Percentiles rank a stretch among this genome's conserved stretches.
Evolutionary conservation across 2,113 vertebrate species (phyloP).

Genomic region (Sprattus sprattus): DNA sequence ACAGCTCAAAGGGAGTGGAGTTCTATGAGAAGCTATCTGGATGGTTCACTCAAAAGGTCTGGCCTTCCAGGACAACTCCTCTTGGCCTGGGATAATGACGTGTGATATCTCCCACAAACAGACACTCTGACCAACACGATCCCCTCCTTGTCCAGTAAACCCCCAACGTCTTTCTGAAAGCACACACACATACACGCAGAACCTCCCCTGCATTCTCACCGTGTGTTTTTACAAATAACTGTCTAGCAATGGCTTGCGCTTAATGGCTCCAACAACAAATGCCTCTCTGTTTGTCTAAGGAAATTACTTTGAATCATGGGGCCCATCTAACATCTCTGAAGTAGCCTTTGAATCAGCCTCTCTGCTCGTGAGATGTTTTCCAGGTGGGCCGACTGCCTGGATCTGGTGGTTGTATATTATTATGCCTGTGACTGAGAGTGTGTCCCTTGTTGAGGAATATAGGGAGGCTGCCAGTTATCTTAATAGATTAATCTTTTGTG

Average conservation of each 20-base stretch:
- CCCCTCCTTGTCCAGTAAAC: neutral
- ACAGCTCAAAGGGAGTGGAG: neutral
- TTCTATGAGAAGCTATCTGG: neutral
- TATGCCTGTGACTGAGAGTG: neutral
- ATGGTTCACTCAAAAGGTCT: neutral
- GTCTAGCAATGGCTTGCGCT: neutral
- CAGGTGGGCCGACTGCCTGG: neutral
- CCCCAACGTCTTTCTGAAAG: too few species aligned
- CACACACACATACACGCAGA: neutral
- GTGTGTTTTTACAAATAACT: neutral
- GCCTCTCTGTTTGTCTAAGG: neutral
- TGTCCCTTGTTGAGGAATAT: neutral
- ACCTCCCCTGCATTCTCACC: neutral
- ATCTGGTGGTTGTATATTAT: neutral
- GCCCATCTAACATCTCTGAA: conserved; percentile 19
- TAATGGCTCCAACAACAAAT: conserved; percentile 13
- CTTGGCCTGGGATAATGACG: neutral
- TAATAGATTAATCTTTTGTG: conserved; percentile 32
- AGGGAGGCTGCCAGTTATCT: conserved; percentile 26
- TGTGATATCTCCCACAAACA: conserved; percentile 12
- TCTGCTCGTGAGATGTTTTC: neutral
- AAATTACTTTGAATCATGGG: conserved; percentile 18
- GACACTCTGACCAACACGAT: neutral
- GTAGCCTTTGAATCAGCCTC: conserved; percentile 4
- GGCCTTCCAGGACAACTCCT: neutral